Base-by-base conservation (phyloP, 2,888 invertebrate species). In the Orchestes rusci region DNA sequence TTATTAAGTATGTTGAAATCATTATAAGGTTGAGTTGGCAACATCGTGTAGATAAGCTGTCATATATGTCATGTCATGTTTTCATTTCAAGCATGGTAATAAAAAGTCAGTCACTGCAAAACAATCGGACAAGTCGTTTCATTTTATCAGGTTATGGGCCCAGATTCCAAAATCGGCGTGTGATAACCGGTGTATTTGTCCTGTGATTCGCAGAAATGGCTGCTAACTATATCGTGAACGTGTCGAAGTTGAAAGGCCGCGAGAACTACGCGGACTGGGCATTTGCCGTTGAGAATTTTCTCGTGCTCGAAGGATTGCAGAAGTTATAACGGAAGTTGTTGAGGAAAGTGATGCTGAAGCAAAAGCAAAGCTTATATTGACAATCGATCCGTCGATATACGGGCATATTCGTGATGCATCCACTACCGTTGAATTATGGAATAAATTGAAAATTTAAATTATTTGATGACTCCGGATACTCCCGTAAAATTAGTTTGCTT, bases 391-490 rank as follows among this genome's bases (percentile, higher is more conserved):
- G 37, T 49, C 48, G 48, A 34, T 50, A 12, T 59, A 50, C 44
- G 39, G 2, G 3, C 39, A 39, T 18, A 4, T 36, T 2, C 19
- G 23, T 12, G 36, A 36, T 2, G 36, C 51, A 8, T 49, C 30
- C 20, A 54, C 50, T 18, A 39, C 54, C n/a, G 43, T 47, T 16
- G 45, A 56, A 29, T 43, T 58, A 5, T 59, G 55, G 55, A 34
- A 40, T 1, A 57, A 45, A 29, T 34, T 59, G n/a, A 56, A 52
- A 33, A n/a, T n/a, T n/a, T n/a, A 19, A 39, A 8, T 23, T 59
- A 32, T 61, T 51, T 33, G 56, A 55, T 27, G 49, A 57, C 31
- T 42, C 31, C 4, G 56, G 54, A 17, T 57, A 53, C 42, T 39
- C 53, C 10, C 42, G 56, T 34, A 54, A 41, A 45, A 56, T 56